Percentiles rank a stretch among this genome's conserved stretches.
phyloP scores from a whole-genome alignment of 2,888 invertebrate species.

The Synergus gifuensis region DNA sequence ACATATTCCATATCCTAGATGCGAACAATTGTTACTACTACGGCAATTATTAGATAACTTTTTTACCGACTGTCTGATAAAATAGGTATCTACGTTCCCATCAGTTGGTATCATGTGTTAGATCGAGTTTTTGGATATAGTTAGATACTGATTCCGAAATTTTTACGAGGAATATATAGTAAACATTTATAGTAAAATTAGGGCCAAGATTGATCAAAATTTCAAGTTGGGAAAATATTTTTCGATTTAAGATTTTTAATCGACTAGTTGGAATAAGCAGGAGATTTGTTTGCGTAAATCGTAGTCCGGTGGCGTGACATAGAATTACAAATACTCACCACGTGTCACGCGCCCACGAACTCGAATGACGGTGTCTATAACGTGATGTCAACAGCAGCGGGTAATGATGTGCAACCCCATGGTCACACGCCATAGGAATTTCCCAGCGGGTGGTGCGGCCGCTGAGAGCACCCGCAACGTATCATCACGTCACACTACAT shows the following conservation, averaged over 20 bases:
- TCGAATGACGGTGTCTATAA: conserved; percentile 72
- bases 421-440: conserved; percentile 60
- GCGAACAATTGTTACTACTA: too few relatives aligned
- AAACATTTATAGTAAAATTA: neutral
- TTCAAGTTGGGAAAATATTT: neutral
- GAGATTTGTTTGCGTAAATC: neutral
- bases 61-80: too few relatives aligned
- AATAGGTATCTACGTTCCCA: too few relatives aligned
- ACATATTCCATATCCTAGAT: too few relatives aligned
- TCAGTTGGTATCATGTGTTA: too few relatives aligned
- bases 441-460: conserved; percentile 61
- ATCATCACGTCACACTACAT: conserved; percentile 74
- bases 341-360: conserved; percentile 69
- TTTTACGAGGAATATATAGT: too few relatives aligned
- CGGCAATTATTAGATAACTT: too few relatives aligned
- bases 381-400: conserved; percentile 72
- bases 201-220: neutral
- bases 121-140: too few relatives aligned
- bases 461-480: conserved; percentile 67
- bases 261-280: neutral
- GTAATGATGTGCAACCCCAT: conserved; percentile 72
- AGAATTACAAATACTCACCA: conserved; percentile 65
- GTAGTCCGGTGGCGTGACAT: conserved; percentile 59
- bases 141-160: too few relatives aligned
- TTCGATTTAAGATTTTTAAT: neutral